A percentile compares a stretch with the other conserved stretches of the same genome.
Evolutionary conservation across 2,113 vertebrate species (phyloP).

Genomic region (Cairina moschata): DNA sequence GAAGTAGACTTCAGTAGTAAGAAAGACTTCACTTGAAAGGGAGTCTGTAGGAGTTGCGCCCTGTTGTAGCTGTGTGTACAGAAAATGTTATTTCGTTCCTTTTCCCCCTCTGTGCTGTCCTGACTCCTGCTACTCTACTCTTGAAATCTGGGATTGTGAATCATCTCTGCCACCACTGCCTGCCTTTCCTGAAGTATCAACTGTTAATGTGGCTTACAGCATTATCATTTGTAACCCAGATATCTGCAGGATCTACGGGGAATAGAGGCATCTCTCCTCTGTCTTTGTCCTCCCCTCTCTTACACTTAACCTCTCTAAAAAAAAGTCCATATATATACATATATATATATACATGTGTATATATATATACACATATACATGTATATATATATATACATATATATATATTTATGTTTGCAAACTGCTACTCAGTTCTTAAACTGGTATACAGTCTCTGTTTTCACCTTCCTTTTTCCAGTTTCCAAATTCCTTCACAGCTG

Average conservation of each 20-base stretch:
- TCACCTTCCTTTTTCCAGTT: background rate
- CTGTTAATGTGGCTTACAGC: background rate
- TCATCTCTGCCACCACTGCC: background rate
- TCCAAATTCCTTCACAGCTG: background rate
- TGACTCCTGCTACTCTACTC: background rate
- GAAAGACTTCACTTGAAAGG: background rate
- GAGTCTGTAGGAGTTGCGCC: background rate
- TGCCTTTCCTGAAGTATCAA: background rate
- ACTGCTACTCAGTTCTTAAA: background rate
- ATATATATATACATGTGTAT: too few relatives aligned
- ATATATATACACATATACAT: too few relatives aligned
- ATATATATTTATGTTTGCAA: background rate
- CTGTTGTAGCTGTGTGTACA: background rate
- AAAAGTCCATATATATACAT: too few relatives aligned
- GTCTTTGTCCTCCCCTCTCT: rapidly evolving
- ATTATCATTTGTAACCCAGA: background rate
- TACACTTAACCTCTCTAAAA: background rate
- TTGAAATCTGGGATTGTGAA: background rate
- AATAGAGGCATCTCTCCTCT: background rate
- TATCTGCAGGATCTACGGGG: background rate
- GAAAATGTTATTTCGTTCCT: background rate
- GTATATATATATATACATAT: too few relatives aligned
- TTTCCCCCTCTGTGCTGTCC: background rate
- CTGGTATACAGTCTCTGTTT: background rate
- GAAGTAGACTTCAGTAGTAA: background rate